Percentiles rank a stretch among this genome's conserved stretches.
phyloP scores from a whole-genome alignment of 2,888 invertebrate genomes.

The Trissoscelio sp. region DNA sequence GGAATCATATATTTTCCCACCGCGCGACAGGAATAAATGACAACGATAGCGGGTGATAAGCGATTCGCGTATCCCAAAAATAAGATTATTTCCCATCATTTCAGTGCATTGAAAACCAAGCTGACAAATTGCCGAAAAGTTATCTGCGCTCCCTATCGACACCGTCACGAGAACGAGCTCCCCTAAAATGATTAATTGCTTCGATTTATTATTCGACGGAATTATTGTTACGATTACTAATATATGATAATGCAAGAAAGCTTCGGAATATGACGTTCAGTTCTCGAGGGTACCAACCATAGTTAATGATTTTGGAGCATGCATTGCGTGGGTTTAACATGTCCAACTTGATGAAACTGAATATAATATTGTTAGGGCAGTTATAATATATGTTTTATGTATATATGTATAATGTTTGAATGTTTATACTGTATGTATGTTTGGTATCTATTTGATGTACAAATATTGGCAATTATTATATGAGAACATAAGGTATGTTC shows the following conservation, averaged over 20 bases:
- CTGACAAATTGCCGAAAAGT: background rate
- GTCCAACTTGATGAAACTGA: conserved; percentile 42
- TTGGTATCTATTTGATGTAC: too few species aligned
- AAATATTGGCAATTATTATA: too few species aligned
- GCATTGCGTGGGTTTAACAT: background rate
- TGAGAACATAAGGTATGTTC: too few species aligned
- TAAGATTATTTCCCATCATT: conserved; percentile 1
- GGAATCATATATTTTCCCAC: conserved; percentile 3
- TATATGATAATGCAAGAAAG: too few species aligned
- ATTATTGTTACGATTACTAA: background rate
- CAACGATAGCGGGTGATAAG: conserved; percentile 1
- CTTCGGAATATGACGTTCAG: too few species aligned
- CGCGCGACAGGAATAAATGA: background rate
- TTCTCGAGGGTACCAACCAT: too few species aligned
- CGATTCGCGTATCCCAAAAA: conserved; percentile 1
- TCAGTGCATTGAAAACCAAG: background rate
- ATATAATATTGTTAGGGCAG: too few species aligned
- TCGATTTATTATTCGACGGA: background rate
- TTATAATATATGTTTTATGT: too few species aligned
- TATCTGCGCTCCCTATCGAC: background rate
- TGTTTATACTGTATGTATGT: too few species aligned
- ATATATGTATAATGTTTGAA: too few species aligned
- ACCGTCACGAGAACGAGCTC: background rate
- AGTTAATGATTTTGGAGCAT: too few species aligned
- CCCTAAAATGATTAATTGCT: background rate